Evolutionary conservation across 2,797 vertebrate species (phyloP).

Genomic region (Sebastes baramenuke): DNA sequence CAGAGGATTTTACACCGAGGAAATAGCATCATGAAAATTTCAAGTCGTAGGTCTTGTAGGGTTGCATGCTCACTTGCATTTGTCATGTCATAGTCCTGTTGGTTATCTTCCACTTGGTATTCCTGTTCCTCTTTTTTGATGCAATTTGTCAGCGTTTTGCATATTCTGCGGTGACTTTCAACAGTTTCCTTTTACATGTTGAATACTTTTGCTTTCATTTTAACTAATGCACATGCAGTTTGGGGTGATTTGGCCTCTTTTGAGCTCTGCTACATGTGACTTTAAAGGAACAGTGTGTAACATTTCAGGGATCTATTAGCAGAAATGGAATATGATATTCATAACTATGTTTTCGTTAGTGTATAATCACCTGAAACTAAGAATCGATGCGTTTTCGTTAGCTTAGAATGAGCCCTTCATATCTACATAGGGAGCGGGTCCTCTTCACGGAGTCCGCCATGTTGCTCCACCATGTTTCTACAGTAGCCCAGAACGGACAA

Average conservation of each 20-base stretch:
- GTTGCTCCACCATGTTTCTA: no score
- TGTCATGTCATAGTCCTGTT: background rate
- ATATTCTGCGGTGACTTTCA: background rate
- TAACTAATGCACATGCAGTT: background rate
- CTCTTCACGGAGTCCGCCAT: no score
- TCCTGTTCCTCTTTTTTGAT: background rate
- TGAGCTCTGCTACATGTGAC: background rate
- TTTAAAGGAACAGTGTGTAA: no score
- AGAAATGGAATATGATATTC: no score
- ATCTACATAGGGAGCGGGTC: no score
- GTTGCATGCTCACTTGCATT: background rate
- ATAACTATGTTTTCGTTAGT: no score
- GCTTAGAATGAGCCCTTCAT: no score
- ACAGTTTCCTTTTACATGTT: background rate
- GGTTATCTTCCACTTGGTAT: background rate
- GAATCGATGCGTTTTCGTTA: fast-evolving
- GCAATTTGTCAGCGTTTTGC: background rate
- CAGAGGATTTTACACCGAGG: background rate
- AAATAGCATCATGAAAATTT: background rate
- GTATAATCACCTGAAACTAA: no score
- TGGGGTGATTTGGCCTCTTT: background rate
- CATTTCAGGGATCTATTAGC: no score
- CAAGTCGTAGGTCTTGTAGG: background rate
- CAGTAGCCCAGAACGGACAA: no score
- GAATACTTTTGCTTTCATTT: background rate